Base-by-base conservation (phyloP, 2,888 invertebrate genomes). In the Acleris holmiana region DNA sequence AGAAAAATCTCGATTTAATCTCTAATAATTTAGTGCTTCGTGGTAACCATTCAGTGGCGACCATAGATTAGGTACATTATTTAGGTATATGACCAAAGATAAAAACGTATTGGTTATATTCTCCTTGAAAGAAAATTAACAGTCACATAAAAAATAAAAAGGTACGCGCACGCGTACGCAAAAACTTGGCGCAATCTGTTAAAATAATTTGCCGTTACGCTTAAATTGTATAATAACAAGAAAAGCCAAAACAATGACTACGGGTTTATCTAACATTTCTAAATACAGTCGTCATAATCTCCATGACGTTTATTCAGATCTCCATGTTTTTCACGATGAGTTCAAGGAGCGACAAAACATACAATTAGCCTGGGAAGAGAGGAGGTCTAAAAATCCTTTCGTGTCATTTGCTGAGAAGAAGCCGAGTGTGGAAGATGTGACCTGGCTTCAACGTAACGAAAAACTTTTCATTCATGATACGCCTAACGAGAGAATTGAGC, bases 371-470 rank as follows among this genome's bases (percentile, higher is more conserved):
- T 66, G 65, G 0, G 83, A 83, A 46, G 80, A 83, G 35, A 77
- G 78, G 1, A 67, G 65, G 15, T 64, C 4, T 0, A 75, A 47
- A 47, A 69, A 71, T 23, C 74, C 73, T 3, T 87, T 89, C 57
- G 40, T 73, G 18, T 86, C 88, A 1, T 92, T 88, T 72, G 83
- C 82, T 17, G 78, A 83, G 40, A 83, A 69, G 49, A 78, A 67
- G 15, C 55, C 76, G 3, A 79, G 74, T 63, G 17, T 70, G 46
- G 61, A 61, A 17, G 78, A 83, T 19, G 15, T 73, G 44, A 35
- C 66, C 25, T 91, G 91, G 90, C 51, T 86, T 2, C 66, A 81
- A 46, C 86, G 86, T 5, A 88, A 91, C 53, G 67, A 77, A 15
- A 76, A 82, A 2, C 83, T 77, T 64, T 92, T 87, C 59, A 68